Percentiles rank a stretch among this genome's conserved stretches.
Conservation (phyloP, 2,888 invertebrate species). For the Mimachlamys varia region DNA sequence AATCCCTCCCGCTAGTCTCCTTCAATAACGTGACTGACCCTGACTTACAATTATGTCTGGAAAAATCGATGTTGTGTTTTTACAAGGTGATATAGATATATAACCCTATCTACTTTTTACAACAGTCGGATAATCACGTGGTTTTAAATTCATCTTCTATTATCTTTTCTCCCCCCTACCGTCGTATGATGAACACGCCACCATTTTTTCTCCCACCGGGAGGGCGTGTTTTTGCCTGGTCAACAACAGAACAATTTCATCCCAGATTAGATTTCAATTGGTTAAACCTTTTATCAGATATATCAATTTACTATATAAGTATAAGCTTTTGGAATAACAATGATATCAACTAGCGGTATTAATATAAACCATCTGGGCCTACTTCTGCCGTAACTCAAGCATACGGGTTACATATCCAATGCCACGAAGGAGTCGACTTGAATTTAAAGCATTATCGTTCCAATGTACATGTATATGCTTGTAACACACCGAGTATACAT, state of each 20-base stretch:
- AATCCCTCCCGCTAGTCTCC: not conserved
- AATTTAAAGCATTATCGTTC: too few species aligned
- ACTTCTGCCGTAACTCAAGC: not conserved
- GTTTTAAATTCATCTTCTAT: too few species aligned
- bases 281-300: not conserved
- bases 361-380: not conserved
- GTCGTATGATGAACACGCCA: not conserved
- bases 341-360: not conserved
- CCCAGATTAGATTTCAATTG: not conserved
- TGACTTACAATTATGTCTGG: not conserved
- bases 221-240: not conserved
- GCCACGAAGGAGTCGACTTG: not conserved
- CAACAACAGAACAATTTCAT: not conserved
- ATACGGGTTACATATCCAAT: not conserved
- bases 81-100: slow-evolving; percentile 8
- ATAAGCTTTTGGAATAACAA: not conserved
- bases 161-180: not conserved
- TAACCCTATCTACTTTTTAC: not conserved
- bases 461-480: not conserved
- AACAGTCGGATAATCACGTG: not conserved
- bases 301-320: not conserved
- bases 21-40: not conserved
- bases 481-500: not conserved
- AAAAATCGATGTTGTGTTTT: slow-evolving; percentile 1
- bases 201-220: not conserved